Percentiles rank a stretch among this genome's conserved stretches.
Conservation (phyloP, 2,888 invertebrate species). For the Tipula helvola region DNA sequence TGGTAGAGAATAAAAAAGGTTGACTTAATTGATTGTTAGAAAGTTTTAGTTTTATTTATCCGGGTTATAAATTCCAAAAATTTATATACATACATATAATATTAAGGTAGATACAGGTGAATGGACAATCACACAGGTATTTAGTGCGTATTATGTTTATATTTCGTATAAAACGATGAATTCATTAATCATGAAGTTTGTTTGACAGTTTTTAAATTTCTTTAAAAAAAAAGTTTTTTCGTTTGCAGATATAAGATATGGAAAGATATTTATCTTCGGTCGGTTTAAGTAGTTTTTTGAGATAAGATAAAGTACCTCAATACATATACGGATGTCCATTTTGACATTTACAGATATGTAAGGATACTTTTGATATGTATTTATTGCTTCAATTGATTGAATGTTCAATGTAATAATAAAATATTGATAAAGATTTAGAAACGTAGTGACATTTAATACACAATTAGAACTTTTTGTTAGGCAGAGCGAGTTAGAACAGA, state of each 20-base stretch:
- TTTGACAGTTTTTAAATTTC: neutral
- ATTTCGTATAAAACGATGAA: neutral
- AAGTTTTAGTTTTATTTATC: neutral
- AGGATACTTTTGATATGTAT: neutral
- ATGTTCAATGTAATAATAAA: neutral
- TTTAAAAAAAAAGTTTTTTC: neutral
- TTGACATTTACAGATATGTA: neutral
- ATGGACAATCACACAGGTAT: neutral
- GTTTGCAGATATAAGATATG: neutral
- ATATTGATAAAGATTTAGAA: too few species aligned
- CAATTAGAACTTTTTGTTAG: too few species aligned
- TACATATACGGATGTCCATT: neutral
- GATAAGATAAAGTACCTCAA: neutral
- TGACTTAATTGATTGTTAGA: neutral
- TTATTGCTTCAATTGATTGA: neutral
- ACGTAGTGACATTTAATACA: too few species aligned
- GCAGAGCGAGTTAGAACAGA: too few species aligned
- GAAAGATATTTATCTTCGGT: neutral
- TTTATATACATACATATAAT: neutral
- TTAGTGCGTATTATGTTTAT: neutral
- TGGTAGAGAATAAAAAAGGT: neutral
- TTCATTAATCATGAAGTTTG: neutral
- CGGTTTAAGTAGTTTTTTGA: neutral
- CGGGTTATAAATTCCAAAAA: neutral
- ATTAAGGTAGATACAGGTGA: neutral